Evolutionary conservation across 2,797 vertebrate genomes (phyloP).

Genomic region (Vireo griseus): DNA sequence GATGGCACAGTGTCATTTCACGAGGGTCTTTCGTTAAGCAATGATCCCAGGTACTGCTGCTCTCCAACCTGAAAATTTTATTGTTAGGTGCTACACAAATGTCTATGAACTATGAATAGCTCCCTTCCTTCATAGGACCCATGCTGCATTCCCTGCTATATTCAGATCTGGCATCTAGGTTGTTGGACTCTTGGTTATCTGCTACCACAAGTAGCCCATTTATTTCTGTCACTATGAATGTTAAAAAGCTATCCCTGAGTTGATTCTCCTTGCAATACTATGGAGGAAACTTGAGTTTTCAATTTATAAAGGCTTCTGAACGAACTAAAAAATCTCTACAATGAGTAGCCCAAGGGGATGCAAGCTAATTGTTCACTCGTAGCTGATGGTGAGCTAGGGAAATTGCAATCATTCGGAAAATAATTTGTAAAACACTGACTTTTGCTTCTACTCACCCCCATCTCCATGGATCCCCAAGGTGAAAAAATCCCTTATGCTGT

Average conservation of each 20-base stretch:
- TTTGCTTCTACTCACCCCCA: neutral
- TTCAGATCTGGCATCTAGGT: neutral
- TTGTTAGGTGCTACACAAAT: neutral
- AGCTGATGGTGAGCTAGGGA: constrained; percentile 54
- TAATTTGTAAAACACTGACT: constrained; percentile 37
- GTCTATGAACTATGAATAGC: neutral
- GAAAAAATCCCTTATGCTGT: neutral
- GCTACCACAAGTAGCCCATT: neutral
- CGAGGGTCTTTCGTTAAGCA: accelerated
- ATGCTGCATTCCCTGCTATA: neutral
- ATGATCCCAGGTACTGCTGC: accelerated
- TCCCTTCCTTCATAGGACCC: neutral
- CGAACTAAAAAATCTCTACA: constrained; percentile 45
- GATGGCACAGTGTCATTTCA: neutral
- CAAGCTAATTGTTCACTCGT: constrained; percentile 36
- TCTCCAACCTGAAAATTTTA: neutral
- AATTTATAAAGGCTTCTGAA: constrained; percentile 57
- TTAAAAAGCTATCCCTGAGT: neutral
- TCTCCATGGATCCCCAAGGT: neutral
- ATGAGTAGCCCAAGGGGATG: constrained; percentile 19
- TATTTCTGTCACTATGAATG: neutral
- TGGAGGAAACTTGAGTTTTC: constrained; percentile 14
- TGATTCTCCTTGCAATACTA: neutral
- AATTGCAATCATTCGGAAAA: constrained; percentile 61
- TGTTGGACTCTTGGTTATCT: neutral